Conservation (phyloP, 2,888 invertebrate species). For the Scaptomyza flava region DNA sequence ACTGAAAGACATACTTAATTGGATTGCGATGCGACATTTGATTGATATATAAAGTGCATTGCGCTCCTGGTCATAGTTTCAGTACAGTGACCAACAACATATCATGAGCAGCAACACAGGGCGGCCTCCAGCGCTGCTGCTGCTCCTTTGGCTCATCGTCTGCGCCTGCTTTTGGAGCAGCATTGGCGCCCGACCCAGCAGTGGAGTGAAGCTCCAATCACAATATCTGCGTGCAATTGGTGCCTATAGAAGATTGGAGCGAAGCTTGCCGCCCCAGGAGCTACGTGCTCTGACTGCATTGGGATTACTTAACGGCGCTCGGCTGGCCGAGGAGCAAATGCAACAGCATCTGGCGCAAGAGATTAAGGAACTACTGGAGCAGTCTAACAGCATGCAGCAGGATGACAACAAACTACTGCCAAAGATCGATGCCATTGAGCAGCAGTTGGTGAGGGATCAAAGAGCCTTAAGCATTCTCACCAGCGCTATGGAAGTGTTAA, state of each 20-base stretch:
- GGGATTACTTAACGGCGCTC: constrained; percentile 82
- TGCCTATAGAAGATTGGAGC: constrained; percentile 79
- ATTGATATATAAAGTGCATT: constrained; percentile 44
- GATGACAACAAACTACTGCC: constrained; percentile 52
- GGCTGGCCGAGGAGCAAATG: constrained; percentile 80
- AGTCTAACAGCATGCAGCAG: constrained; percentile 67
- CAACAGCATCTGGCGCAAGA: constrained; percentile 74
- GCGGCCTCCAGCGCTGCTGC: constrained; percentile 30
- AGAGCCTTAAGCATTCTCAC: constrained; percentile 79
- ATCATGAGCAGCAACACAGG: constrained; percentile 24
- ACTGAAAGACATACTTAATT: constrained; percentile 3
- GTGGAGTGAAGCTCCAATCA: constrained; percentile 67
- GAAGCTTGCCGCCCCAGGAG: constrained; percentile 75
- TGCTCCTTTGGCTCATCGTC: constrained; percentile 37
- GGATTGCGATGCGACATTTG: constrained; percentile 2
- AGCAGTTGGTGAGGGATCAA: constrained; percentile 78
- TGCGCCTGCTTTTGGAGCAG: constrained; percentile 30
- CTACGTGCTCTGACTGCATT: constrained; percentile 77
- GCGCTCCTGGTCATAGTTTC: constrained; percentile 43
- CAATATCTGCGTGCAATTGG: constrained; percentile 76
- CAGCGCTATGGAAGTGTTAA: constrained; percentile 79
- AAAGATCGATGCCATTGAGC: constrained; percentile 79
- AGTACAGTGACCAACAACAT: constrained; percentile 26
- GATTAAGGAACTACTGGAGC: constrained; percentile 75
- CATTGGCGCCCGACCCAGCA: constrained; percentile 18